phyloP scores from a whole-genome alignment of 2,888 invertebrate genomes.

The Tetanocera ferruginea region DNA sequence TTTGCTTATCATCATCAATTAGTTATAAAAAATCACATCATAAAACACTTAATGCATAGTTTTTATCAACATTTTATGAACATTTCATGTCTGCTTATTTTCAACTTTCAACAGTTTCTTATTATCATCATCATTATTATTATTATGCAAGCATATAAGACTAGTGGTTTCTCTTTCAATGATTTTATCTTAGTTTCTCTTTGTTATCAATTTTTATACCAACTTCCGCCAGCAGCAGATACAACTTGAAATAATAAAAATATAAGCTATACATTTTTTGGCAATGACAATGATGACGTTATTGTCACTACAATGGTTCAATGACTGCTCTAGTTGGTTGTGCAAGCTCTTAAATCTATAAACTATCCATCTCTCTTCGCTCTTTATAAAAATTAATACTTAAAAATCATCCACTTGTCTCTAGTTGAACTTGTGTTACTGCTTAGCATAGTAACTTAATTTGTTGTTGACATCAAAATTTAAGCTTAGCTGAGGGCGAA shows the following conservation, averaged over 20 bases:
- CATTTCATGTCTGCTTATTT: too few relatives aligned
- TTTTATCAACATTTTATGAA: too few relatives aligned
- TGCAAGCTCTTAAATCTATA: too few relatives aligned
- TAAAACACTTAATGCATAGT: too few relatives aligned
- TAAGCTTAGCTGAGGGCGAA: too few relatives aligned
- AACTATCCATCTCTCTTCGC: too few relatives aligned
- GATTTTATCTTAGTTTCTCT: neutral
- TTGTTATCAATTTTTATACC: neutral
- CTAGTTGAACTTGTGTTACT: too few relatives aligned
- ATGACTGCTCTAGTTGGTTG: neutral
- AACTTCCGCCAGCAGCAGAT: neutral
- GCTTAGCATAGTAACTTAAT: too few relatives aligned
- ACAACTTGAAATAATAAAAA: neutral
- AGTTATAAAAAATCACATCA: neutral
- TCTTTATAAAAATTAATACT: too few relatives aligned
- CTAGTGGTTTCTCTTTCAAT: neutral
- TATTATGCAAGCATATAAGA: neutral
- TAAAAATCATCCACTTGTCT: too few relatives aligned
- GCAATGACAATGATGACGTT: conserved; percentile 17
- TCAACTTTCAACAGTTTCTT: neutral
- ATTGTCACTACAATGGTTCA: neutral
- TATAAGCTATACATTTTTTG: conserved; percentile 7
- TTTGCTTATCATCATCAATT: neutral
- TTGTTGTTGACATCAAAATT: too few relatives aligned
- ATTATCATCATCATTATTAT: neutral